Evolutionary conservation across 2,888 invertebrate species (phyloP).

Genomic region (Pheosia gnoma): DNA sequence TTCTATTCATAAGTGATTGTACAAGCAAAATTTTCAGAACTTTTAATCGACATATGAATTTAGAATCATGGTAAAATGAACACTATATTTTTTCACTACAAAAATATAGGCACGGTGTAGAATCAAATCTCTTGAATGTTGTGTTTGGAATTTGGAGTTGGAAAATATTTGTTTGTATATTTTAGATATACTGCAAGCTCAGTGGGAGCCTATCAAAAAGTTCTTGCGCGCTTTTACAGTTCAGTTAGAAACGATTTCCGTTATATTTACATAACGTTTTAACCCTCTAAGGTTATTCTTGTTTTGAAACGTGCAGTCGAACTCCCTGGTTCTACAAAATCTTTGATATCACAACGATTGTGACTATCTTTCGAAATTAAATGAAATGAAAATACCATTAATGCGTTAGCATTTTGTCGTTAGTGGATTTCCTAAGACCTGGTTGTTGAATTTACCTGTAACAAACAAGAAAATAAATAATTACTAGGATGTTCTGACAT

Average conservation of each 20-base stretch:
- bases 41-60: constrained; percentile 29
- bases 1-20: constrained; percentile 76
- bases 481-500: neutral
- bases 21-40: constrained; percentile 51
- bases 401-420: too few relatives aligned
- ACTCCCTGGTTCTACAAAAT: constrained; percentile 42
- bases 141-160: neutral
- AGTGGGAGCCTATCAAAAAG: constrained; percentile 67
- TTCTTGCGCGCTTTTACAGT: constrained; percentile 69
- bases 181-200: constrained; percentile 50
- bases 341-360: constrained; percentile 21
- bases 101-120: neutral
- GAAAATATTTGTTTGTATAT: constrained; percentile 29
- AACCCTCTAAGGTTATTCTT: constrained; percentile 63
- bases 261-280: constrained; percentile 69
- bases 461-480: constrained; percentile 29
- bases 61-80: constrained; percentile 11
- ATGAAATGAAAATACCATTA: too few relatives aligned
- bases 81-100: constrained; percentile 1
- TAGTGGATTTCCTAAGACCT: constrained; percentile 9
- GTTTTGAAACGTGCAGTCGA: constrained; percentile 65
- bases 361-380: too few relatives aligned
- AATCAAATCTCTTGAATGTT: neutral
- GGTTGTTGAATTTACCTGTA: constrained; percentile 50
- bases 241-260: constrained; percentile 69